These are phyloP conservation scores for Apis florea DNA, from an alignment of 1,140 invertebrate species.

Conservation along the genomic window DNA sequence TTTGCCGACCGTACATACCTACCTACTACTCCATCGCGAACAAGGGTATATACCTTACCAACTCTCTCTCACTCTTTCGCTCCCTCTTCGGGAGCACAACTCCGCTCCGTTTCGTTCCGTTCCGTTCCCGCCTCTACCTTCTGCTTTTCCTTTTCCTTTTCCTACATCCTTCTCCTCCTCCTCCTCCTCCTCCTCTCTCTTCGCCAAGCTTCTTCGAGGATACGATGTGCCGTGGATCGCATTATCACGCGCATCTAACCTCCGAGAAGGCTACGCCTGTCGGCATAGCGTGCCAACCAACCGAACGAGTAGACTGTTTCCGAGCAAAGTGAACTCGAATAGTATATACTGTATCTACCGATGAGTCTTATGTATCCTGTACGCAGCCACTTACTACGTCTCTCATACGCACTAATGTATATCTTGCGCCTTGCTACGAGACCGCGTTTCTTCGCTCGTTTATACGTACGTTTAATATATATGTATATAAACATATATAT, in stretches of 20 bases:
- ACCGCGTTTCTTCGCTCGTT: conserved; percentile 5
- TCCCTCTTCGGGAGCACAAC: neutral
- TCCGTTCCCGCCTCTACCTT: neutral
- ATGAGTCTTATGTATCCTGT: neutral
- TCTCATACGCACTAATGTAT: neutral
- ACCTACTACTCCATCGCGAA: conserved; percentile 61
- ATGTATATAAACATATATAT: neutral
- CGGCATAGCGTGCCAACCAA: conserved; percentile 45
- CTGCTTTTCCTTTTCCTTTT: conserved; percentile 7
- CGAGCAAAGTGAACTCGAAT: conserved; percentile 43
- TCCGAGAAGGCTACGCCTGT: conserved; percentile 63
- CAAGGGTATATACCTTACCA: conserved; percentile 53
- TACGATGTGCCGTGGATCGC: conserved; percentile 61
- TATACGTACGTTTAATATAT: neutral
- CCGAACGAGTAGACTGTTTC: conserved; percentile 38
- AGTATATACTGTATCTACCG: conserved; percentile 1
- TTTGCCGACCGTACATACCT: conserved; percentile 54
- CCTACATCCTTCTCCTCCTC: neutral
- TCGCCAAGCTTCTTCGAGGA: conserved; percentile 37
- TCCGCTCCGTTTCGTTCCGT: neutral
- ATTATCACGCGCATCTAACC: conserved; percentile 66
- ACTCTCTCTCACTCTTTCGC: conserved; percentile 13
- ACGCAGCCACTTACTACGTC: neutral
- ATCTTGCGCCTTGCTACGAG: neutral
- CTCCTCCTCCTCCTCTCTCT: conserved; percentile 8